Evolutionary conservation across 1,140 invertebrate species (phyloP), one percentile per base, ranked within the genome.

Genomic region (Drosophila leontia): DNA sequence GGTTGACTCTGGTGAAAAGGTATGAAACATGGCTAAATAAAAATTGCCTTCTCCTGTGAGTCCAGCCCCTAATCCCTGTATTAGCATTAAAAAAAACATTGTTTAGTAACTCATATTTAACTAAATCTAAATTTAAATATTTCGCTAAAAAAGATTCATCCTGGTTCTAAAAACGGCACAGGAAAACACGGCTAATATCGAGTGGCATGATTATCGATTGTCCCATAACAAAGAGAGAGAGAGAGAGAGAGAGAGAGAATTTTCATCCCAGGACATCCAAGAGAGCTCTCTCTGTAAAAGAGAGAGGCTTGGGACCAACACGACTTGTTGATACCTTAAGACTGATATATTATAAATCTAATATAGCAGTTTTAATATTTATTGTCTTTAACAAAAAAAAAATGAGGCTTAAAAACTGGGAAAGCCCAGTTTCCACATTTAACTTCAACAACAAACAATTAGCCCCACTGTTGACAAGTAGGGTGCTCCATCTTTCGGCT

Each of bases 311-410:
- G 6, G 11, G 11, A 19, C 17, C 7, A 23, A 37, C 17, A 53
- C 34, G 53, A 55, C 53, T 55, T 55, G 34, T 39, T 19, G 34
- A 55, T 55, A 37, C 53, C 53, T 37, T 55, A 29, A 32, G 8
- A 9, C 26, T 7, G 3, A 12, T 7, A n/a, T 17, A 3, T n/a
- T 8, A 26, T 48, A 7, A 1, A 8, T 26, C 15, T 26, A 26
- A 15, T 15, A 15, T 15, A 15, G 13, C 6, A 48, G 26, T 48
- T 48, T 15, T 1, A 48, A 15, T 35, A 53, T 37, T 19, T 35
- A 23, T 19, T 3, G n/a, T 34, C 17, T 9, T 35, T 37, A 26
- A 48, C 23, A 26, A 26, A 35, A 19, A 35, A 0, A 35, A 35
- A n/a, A n/a, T n/a, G 7, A 17, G 8, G 3, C 17, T 51, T 17